Evolutionary conservation across 2,888 invertebrate genomes (phyloP), one percentile per base, ranked within the genome.

Genomic region (Nomada hirtipes): DNA sequence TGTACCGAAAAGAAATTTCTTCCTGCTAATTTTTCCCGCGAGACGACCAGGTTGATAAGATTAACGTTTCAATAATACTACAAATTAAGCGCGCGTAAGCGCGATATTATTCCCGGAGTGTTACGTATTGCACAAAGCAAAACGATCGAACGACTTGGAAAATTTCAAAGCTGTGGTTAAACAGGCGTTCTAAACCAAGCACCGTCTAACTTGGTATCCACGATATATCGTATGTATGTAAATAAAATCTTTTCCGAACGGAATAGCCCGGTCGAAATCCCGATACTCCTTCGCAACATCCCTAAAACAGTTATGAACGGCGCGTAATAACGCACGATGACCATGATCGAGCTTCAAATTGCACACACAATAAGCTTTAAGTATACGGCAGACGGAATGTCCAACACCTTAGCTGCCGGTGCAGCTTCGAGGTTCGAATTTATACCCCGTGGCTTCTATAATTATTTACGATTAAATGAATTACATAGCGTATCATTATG

Each of bases 401-500:
- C 57, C 83, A 47, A 83, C 83, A 83, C 82, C 77, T 83, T 81
- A 74, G 76, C 81, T 83, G 77, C 71, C 60, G 63, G 59, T 71
- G 60, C 47, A 68, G 52, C 64, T 47, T n/a, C 57, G 20, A 65
- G 73, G 53, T 65, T 61, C 64, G 65, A 69, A 70, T 76, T 76
- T 84, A 75, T 76, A 63, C 55, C 47, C 67, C 53, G 70, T 61
- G 3, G 47, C 77, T 86, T 84, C 79, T 64, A 68, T 82, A 84
- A 86, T 86, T 86, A 85, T 82, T 86, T 76, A 84, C 84, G 84
- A 86, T 86, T 77, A 79, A 86, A 76, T 79, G 76, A 86, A 86
- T 86, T 84, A 77, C 26, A 87, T 52, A 74, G 79, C 11, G 52
- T 84, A 79, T 84, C 61, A 87, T 86, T 84, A 84, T 11, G 26